Percentiles rank a stretch among this genome's conserved stretches.
Conservation (phyloP, 2,113 vertebrate genomes). For the Tenrec ecaudatus region DNA sequence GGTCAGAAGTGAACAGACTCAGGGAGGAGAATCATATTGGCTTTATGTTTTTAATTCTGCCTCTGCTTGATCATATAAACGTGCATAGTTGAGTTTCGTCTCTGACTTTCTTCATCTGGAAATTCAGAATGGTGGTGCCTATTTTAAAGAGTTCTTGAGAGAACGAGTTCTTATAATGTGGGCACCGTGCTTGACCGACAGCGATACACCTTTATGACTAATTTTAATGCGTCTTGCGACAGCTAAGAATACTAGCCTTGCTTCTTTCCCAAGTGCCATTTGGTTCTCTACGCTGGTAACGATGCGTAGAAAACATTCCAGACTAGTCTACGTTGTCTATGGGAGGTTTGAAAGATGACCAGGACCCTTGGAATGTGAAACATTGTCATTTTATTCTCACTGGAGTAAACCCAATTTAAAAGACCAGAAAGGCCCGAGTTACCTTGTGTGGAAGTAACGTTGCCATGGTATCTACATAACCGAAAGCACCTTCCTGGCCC, state of each 20-base stretch:
- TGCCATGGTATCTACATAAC: not conserved
- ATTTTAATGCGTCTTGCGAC: not conserved
- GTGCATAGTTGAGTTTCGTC: not conserved
- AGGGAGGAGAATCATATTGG: not conserved
- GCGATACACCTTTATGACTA: not conserved
- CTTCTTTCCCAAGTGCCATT: not conserved
- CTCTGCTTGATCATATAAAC: not conserved
- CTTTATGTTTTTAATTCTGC: slow-evolving; percentile 22
- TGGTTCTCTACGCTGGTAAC: not conserved
- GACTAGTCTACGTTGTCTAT: not conserved
- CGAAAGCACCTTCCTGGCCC: not conserved
- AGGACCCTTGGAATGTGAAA: not conserved
- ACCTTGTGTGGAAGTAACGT: not conserved
- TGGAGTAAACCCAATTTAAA: not conserved
- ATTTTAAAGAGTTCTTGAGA: not conserved
- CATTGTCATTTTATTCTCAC: not conserved
- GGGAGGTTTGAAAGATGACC: not conserved
- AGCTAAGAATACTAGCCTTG: not conserved
- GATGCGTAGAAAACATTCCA: not conserved
- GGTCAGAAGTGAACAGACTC: not conserved
- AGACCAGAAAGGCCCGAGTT: not conserved
- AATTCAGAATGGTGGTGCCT: not conserved
- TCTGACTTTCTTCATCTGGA: not conserved
- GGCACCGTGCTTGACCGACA: not conserved
- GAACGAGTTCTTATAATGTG: not conserved